A percentile compares a stretch with the other conserved stretches of the same genome.
Conservation (phyloP, 2,113 vertebrate species). For the Rhinoptilus africanus region DNA sequence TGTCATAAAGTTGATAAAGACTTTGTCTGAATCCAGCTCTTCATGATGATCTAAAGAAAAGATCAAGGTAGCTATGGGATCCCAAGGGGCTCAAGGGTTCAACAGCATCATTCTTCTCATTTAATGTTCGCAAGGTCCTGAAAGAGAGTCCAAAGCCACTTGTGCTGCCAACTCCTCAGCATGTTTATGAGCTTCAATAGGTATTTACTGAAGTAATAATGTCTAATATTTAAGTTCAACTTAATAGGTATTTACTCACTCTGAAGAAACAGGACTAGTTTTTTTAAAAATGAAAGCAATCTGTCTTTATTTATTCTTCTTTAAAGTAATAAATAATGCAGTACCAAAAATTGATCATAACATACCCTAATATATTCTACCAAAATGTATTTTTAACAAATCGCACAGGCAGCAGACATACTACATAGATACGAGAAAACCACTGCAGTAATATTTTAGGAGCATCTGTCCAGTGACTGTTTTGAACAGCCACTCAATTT, state of each 20-base stretch:
- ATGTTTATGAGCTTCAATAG: background rate
- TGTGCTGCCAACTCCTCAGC: background rate
- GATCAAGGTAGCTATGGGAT: background rate
- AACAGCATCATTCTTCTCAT: background rate
- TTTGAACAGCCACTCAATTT: background rate
- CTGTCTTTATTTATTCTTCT: slow-evolving; percentile 31
- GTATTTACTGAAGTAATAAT: slow-evolving; percentile 27
- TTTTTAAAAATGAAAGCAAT: slow-evolving; percentile 20
- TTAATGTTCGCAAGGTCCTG: background rate
- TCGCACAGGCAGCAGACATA: background rate
- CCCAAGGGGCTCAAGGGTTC: background rate
- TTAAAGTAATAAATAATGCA: slow-evolving; percentile 50
- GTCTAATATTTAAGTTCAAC: background rate
- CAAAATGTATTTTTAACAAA: slow-evolving; percentile 23
- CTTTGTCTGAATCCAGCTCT: background rate
- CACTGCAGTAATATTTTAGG: background rate
- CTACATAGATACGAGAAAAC: background rate
- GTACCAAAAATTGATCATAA: slow-evolving; percentile 21
- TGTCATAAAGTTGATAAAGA: background rate
- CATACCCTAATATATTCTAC: background rate
- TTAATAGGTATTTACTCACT: slow-evolving; percentile 18
- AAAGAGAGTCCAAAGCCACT: background rate
- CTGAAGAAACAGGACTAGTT: background rate
- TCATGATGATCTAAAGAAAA: background rate
- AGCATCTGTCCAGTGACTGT: background rate